A percentile compares a stretch with the other conserved stretches of the same genome.
Conservation (phyloP, 2,888 invertebrate genomes). For the Agriopis leucophaearia region DNA sequence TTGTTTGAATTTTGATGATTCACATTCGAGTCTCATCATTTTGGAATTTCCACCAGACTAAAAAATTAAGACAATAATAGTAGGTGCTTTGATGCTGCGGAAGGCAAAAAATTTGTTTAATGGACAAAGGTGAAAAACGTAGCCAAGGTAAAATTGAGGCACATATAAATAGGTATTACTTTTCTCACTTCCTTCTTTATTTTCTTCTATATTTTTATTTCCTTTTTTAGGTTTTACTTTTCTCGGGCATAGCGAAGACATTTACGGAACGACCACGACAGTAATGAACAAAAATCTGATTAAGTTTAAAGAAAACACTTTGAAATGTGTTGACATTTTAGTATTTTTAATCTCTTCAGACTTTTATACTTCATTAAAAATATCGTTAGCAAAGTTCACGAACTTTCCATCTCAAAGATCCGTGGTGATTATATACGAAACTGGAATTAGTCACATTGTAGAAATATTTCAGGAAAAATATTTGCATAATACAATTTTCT, state of each 20-base stretch:
- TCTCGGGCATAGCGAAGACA: not conserved
- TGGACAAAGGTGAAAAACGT: not conserved
- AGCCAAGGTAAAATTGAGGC: too few relatives aligned
- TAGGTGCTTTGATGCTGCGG: too few relatives aligned
- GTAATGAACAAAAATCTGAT: not conserved
- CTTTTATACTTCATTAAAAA: constrained; percentile 9
- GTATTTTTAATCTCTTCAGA: constrained; percentile 6
- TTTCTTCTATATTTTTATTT: not conserved
- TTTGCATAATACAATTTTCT: constrained; percentile 13
- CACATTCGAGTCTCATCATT: constrained; percentile 52
- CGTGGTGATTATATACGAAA: constrained; percentile 14
- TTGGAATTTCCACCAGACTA: constrained; percentile 25
- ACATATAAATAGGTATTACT: too few relatives aligned
- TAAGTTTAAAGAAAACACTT: not conserved
- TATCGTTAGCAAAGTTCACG: constrained; percentile 15
- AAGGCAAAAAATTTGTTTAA: not conserved
- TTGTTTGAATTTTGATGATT: constrained; percentile 50
- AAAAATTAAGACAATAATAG: not conserved
- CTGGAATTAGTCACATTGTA: constrained; percentile 11
- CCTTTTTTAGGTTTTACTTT: too few relatives aligned
- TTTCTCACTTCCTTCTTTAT: too few relatives aligned
- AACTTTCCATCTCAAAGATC: constrained; percentile 17
- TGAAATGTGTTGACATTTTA: constrained; percentile 2
- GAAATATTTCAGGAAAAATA: constrained; percentile 3
- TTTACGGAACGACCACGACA: not conserved